A percentile compares a stretch with the other conserved stretches of the same genome.
phyloP scores from a whole-genome alignment of 2,113 vertebrate genomes.

The Microtus montanus region DNA sequence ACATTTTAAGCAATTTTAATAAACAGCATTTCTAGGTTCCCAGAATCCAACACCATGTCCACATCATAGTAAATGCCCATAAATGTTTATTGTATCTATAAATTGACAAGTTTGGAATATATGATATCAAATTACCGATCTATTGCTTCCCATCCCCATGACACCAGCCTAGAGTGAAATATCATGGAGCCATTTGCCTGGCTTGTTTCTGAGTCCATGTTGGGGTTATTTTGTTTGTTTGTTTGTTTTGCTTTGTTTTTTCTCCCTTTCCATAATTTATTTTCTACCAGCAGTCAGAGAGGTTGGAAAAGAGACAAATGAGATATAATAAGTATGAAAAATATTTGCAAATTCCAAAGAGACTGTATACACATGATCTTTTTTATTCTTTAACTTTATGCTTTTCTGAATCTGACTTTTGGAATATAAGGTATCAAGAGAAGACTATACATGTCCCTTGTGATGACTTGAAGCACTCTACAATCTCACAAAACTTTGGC shows the following conservation, averaged over 20 bases:
- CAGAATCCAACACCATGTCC: neutral
- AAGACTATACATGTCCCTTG: neutral
- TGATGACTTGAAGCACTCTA: neutral
- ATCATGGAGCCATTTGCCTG: neutral
- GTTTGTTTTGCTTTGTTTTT: neutral
- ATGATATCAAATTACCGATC: neutral
- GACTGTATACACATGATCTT: conserved; percentile 1
- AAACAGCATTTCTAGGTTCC: neutral
- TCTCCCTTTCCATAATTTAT: neutral
- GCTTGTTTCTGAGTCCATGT: neutral
- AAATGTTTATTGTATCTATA: conserved; percentile 4
- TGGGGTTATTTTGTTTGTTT: neutral
- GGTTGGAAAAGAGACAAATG: neutral
- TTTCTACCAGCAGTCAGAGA: neutral
- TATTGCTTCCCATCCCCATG: neutral
- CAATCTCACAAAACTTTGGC: neutral
- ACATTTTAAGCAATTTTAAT: conserved; percentile 9
- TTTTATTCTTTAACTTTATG: conserved; percentile 60
- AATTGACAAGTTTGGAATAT: neutral
- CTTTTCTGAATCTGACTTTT: conserved; percentile 47
- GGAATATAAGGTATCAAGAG: conserved; percentile 43
- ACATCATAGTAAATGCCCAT: neutral
- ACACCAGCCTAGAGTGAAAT: neutral
- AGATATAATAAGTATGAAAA: conserved; percentile 19
- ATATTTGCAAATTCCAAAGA: conserved; percentile 56